phyloP scores from a whole-genome alignment of 2,113 vertebrate genomes.

The Vidua macroura region DNA sequence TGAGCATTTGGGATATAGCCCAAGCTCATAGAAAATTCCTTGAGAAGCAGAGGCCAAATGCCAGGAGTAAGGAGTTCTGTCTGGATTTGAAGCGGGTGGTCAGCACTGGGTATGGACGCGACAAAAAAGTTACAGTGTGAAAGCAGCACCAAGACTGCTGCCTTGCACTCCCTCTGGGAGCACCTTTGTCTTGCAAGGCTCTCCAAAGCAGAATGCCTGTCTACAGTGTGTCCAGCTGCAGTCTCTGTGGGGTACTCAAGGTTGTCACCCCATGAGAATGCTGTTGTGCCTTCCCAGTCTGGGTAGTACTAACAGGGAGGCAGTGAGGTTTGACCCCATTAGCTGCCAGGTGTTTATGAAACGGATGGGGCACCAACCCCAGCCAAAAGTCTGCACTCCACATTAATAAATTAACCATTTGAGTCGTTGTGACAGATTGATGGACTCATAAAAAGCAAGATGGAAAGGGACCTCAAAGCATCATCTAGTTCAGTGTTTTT shows the following conservation, averaged over 20 bases:
- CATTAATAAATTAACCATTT: neutral
- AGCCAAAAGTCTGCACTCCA: neutral
- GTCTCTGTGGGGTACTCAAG: neutral
- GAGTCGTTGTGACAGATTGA: neutral
- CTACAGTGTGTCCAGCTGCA: neutral
- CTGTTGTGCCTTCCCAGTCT: neutral
- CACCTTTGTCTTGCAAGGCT: neutral
- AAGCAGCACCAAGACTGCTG: neutral
- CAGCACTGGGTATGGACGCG: neutral
- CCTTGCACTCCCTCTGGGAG: neutral
- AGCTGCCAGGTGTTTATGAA: conserved; percentile 21
- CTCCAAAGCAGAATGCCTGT: neutral
- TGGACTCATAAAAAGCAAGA: conserved; percentile 24
- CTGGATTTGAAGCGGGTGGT: neutral
- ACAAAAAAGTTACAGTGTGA: neutral
- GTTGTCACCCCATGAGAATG: neutral
- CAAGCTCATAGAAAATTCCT: neutral
- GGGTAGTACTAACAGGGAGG: neutral
- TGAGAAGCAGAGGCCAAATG: neutral
- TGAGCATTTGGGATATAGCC: neutral
- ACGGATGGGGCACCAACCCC: neutral
- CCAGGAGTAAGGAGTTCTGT: neutral
- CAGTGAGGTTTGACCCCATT: neutral
- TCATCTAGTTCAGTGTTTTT: neutral
- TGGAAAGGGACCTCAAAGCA: neutral